Conservation (phyloP, 2,113 vertebrate species). For the Ictalurus punctatus region DNA sequence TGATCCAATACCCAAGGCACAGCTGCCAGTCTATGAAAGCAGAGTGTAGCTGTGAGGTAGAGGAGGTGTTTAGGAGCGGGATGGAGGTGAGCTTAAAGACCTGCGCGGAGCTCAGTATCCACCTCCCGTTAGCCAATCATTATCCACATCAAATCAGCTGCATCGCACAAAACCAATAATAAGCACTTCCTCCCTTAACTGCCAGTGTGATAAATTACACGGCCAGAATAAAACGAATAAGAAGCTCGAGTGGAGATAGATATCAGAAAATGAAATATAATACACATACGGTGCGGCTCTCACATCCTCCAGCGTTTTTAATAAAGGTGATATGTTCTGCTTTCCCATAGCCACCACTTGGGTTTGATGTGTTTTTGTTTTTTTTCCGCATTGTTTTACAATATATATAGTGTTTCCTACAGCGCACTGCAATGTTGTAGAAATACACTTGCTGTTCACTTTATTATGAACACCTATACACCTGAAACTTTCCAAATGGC, state of each 20-base stretch:
- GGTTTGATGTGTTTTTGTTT: neutral
- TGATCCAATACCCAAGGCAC: neutral
- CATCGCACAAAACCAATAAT: conserved; percentile 21
- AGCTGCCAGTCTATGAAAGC: neutral
- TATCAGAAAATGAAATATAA: conserved; percentile 34
- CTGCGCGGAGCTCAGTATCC: neutral
- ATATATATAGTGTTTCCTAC: neutral
- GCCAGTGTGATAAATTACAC: conserved; percentile 30
- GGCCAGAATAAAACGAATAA: conserved; percentile 21
- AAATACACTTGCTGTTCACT: neutral
- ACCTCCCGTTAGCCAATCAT: neutral
- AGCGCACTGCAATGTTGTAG: neutral
- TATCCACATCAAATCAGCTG: conserved; percentile 2
- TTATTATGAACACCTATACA: neutral
- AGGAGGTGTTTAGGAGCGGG: neutral
- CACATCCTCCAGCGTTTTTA: conserved; percentile 35
- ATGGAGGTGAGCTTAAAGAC: neutral
- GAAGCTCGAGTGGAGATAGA: conserved; percentile 13
- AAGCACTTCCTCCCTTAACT: conserved; percentile 23
- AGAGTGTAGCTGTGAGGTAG: neutral
- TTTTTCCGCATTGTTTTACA: neutral
- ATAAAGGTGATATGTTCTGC: conserved; percentile 20
- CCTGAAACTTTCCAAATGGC: neutral
- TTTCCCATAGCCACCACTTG: conserved; percentile 16
- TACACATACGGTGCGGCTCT: neutral